A percentile compares a stretch with the other conserved stretches of the same genome.
phyloP scores from a whole-genome alignment of 2,888 invertebrate species.

The Platycheirus rosarum region DNA sequence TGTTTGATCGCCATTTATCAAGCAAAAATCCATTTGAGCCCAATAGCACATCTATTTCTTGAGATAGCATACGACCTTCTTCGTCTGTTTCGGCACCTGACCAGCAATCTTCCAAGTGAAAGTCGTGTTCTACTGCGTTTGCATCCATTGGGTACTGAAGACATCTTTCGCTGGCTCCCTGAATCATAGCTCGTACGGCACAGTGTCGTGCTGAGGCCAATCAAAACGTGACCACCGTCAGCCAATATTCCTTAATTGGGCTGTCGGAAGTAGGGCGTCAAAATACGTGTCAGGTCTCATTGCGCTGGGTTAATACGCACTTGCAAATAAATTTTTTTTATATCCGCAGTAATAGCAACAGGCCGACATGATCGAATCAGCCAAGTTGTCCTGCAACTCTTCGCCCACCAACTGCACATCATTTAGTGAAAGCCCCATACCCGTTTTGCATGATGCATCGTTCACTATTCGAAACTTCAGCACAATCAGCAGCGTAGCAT shows the following conservation, averaged over 20 bases:
- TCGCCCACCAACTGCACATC: conserved; percentile 18
- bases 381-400: conserved; percentile 15
- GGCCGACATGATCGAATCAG: conserved; percentile 16
- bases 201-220: conserved; percentile 44
- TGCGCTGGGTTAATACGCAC: conserved; percentile 9
- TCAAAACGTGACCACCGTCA: conserved; percentile 32
- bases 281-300: conserved; percentile 43
- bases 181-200: conserved; percentile 38
- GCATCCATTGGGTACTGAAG: conserved; percentile 20
- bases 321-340: conserved; percentile 25
- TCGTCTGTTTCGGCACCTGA: conserved; percentile 25
- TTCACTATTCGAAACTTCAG: not conserved
- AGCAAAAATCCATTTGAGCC: not conserved
- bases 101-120: conserved; percentile 37
- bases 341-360: conserved; percentile 23
- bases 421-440: conserved; percentile 15
- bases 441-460: conserved; percentile 9
- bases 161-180: not conserved
- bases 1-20: not conserved
- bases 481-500: no score
- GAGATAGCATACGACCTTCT: conserved; percentile 4
- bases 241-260: conserved; percentile 19
- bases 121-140: conserved; percentile 19
- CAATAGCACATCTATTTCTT: conserved; percentile 13
- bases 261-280: conserved; percentile 8